Conservation (phyloP, 2,113 vertebrate genomes). For the Notarius lentiginosus region DNA sequence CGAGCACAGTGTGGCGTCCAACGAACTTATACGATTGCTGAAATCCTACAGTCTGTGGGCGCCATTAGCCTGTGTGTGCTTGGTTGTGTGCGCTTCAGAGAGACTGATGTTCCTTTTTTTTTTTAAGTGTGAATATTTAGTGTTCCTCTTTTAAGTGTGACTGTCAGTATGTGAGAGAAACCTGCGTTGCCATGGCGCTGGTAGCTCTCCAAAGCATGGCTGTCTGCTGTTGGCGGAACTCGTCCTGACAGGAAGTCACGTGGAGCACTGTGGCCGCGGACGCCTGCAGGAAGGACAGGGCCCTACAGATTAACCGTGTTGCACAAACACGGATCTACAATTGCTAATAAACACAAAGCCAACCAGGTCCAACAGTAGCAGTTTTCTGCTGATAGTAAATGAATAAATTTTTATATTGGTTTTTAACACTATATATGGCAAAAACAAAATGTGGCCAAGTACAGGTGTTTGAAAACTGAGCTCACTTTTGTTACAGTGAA, state of each 20-base stretch:
- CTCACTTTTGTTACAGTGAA: not conserved
- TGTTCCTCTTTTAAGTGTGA: not conserved
- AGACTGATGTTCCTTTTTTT: not conserved
- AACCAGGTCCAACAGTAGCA: not conserved
- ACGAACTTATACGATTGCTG: too few species aligned
- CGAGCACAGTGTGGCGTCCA: too few species aligned
- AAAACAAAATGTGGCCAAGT: not conserved
- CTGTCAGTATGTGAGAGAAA: slow-evolving; percentile 38
- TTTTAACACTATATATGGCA: too few species aligned
- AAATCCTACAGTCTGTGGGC: too few species aligned
- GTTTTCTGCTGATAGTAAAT: not conserved
- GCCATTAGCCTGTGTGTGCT: not conserved
- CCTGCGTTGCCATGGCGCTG: slow-evolving; percentile 68
- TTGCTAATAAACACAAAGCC: not conserved
- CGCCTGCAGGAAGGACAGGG: slow-evolving; percentile 51
- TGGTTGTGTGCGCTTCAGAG: not conserved
- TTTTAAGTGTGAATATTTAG: not conserved
- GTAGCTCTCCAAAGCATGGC: slow-evolving; percentile 88
- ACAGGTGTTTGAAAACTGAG: not conserved
- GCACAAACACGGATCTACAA: not conserved
- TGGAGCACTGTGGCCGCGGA: slow-evolving; percentile 75
- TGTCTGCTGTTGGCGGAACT: slow-evolving; percentile 91
- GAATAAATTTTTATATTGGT: not conserved
- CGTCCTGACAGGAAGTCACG: slow-evolving; percentile 88
- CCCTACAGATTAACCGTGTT: not conserved